Evolutionary conservation across 2,113 vertebrate species (phyloP).

Genomic region (Bos taurus): DNA sequence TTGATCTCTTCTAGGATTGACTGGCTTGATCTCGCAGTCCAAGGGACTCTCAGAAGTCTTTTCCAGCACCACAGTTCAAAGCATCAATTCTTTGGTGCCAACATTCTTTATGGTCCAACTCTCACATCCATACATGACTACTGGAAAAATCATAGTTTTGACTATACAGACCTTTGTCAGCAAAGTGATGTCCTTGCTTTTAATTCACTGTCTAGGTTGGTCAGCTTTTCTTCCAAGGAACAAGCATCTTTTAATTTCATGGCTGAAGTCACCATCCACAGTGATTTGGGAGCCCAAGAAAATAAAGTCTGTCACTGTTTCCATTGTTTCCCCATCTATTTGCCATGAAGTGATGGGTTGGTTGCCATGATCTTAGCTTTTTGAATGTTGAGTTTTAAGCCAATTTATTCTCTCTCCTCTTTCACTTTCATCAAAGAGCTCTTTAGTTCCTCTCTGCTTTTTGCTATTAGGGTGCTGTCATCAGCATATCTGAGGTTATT

Average conservation of each 20-base stretch:
- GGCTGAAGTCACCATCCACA: neutral
- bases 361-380: neutral
- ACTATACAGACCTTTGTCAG: neutral
- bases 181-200: neutral
- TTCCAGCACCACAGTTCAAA: neutral
- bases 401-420: neutral
- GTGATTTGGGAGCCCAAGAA: neutral
- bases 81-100: neutral
- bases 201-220: neutral
- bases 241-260: neutral
- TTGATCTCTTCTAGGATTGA: neutral
- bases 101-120: neutral
- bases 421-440: neutral
- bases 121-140: neutral
- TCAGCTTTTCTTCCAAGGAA: neutral
- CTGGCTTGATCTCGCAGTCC: neutral
- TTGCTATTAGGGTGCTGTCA: neutral
- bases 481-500: neutral
- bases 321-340: neutral
- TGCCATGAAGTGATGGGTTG: neutral
- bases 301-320: neutral
- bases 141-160: neutral
- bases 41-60: neutral
- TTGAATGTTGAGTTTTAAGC: neutral
- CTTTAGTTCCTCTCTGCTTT: accelerated